phyloP scores from a whole-genome alignment of 2,113 vertebrate species.

The Xyliphius kryptos region DNA sequence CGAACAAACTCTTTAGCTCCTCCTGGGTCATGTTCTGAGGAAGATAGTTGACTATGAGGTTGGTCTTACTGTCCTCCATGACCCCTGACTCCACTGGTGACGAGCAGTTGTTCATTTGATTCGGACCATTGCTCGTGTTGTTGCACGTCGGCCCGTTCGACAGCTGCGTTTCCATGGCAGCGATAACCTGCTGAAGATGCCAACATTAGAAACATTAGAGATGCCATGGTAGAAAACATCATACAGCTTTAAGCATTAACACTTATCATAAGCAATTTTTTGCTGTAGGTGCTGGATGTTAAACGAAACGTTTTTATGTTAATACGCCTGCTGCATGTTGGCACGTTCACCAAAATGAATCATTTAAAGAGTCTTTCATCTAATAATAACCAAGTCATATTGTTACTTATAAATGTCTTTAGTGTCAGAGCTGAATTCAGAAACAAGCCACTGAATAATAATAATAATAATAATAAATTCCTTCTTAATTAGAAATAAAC shows the following conservation, averaged over 20 bases:
- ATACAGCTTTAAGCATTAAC: not conserved
- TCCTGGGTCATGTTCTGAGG: conserved; percentile 98
- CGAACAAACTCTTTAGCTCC: conserved; percentile 93
- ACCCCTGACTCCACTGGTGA: conserved; percentile 89
- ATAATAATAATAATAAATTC: no score
- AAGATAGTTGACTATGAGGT: conserved; percentile 98
- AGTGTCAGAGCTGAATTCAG: no score
- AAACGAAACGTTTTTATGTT: not conserved
- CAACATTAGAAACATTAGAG: conserved; percentile 15
- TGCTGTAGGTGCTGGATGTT: conserved; percentile 8
- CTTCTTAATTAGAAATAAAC: no score
- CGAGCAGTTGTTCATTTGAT: conserved; percentile 85
- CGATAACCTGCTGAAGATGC: conserved; percentile 89
- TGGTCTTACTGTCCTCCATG: conserved; percentile 96
- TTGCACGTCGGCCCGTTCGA: conserved; percentile 95
- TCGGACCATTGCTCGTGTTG: conserved; percentile 88
- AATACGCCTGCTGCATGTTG: not conserved
- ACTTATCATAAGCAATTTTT: conserved; percentile 18
- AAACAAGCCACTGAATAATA: no score
- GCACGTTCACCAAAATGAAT: no score
- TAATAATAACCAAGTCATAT: no score
- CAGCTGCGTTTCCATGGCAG: conserved; percentile 98
- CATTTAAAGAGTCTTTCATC: no score
- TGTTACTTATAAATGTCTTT: no score
- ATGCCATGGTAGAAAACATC: not conserved